phyloP scores from a whole-genome alignment of 2,797 vertebrate species.

The Phoebastria nigripes region DNA sequence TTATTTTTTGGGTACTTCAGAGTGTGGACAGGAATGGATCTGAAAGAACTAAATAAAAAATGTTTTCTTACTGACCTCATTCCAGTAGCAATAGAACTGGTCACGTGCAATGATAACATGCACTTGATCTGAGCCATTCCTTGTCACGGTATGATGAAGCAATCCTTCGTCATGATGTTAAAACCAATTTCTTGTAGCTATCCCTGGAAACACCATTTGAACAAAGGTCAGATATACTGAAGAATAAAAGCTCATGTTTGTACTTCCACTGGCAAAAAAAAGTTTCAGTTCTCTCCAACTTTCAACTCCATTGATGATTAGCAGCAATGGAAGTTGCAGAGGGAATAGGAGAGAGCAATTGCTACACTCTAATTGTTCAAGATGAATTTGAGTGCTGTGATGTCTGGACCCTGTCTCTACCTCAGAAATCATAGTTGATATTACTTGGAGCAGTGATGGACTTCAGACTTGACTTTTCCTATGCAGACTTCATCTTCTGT shows the following conservation, averaged over 20 bases:
- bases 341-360: background rate
- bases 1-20: background rate
- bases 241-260: background rate
- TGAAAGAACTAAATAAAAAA: background rate
- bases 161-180: accelerated
- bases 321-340: background rate
- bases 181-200: background rate
- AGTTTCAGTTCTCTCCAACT: background rate
- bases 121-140: background rate
- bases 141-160: accelerated
- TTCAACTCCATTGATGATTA: background rate
- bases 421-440: background rate
- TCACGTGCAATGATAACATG: accelerated
- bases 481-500: background rate
- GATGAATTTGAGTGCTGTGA: background rate
- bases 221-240: background rate
- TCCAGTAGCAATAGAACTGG: background rate
- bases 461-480: background rate
- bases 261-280: background rate
- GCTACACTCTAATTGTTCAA: background rate
- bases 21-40: background rate
- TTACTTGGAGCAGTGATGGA: background rate
- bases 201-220: background rate
- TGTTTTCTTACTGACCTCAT: accelerated
- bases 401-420: background rate